A percentile compares a stretch with the other conserved stretches of the same genome.
phyloP scores from a whole-genome alignment of 2,888 invertebrate species.

The Drosophila meridionalis region DNA sequence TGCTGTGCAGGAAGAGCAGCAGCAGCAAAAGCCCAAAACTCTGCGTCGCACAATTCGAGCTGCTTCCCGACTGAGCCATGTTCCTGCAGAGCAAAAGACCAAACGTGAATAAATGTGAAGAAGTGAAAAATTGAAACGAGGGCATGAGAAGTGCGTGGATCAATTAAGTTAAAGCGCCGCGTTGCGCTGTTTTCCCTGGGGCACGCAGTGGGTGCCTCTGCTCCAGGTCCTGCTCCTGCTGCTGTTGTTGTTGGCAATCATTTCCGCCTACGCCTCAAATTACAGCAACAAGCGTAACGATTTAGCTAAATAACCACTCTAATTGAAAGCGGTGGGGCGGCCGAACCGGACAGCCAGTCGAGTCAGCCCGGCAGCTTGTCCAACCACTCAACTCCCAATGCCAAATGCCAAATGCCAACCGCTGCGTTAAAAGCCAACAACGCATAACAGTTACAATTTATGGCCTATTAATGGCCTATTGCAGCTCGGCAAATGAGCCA shows the following conservation, averaged over 20 bases:
- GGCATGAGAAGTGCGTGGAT: slow-evolving; percentile 35
- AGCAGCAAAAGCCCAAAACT: slow-evolving; percentile 39
- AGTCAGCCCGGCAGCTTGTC: neutral
- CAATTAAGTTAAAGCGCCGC: slow-evolving; percentile 62
- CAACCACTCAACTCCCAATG: slow-evolving; percentile 54
- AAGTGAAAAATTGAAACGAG: slow-evolving; percentile 21
- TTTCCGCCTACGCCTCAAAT: slow-evolving; percentile 69
- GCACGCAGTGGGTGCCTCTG: slow-evolving; percentile 22
- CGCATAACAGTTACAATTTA: slow-evolving; percentile 82
- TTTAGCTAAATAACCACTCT: slow-evolving; percentile 79
- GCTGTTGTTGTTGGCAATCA: slow-evolving; percentile 55
- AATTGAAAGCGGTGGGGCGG: slow-evolving; percentile 71
- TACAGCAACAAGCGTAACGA: slow-evolving; percentile 73
- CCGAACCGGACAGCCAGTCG: neutral
- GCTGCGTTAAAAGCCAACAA: slow-evolving; percentile 78
- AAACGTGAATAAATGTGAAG: slow-evolving; percentile 5
- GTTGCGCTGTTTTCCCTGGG: slow-evolving; percentile 34
- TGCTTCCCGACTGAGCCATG: slow-evolving; percentile 32
- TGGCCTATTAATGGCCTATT: slow-evolving; percentile 75
- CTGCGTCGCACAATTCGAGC: slow-evolving; percentile 22
- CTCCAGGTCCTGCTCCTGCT: slow-evolving; percentile 19
- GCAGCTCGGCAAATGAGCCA: slow-evolving; percentile 16
- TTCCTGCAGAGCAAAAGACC: slow-evolving; percentile 21
- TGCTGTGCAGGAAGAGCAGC: slow-evolving; percentile 38
- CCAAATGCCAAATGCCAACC: slow-evolving; percentile 68